Base-by-base conservation (phyloP, 2,113 vertebrate species). In the Nyctereutes procyonoides region DNA sequence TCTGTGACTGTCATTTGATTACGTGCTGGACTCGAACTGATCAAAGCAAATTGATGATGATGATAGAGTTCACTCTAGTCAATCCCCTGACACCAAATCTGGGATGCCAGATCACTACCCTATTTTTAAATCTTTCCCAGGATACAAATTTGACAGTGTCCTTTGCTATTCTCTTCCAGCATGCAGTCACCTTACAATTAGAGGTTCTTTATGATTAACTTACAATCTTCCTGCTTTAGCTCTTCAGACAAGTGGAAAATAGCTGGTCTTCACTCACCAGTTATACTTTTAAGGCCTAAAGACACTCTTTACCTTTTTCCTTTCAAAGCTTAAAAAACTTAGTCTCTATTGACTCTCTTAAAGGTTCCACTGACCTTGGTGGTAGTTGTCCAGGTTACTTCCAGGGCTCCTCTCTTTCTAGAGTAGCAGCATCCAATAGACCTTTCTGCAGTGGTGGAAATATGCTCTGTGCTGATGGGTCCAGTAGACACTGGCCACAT, bases 61-160 rank as follows among this genome's bases (percentile, higher is more conserved):
- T 88, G 62, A 51, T 35, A 60, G 79, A 82, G 53, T 53, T 94
- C 43, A 56, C 63, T 67, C 81, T 80, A 73, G 84, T 76, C n/a
- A 83, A 55, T 69, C 20, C 28, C 28, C 56, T 51, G 53, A 2
- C 69, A 69, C 16, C 19, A 55, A 93, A 60, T 82, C 10, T 22
- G 10, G 76, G 38, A 69, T 88, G 55, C 89, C 13, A 32, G 67
- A 16, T 73, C 69, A 13, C 63, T 73, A 17, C 19, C n/a, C 24
- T 94, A 79, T 91, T 95, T 95, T 85, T 32, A 94, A 80, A 74
- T 83, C 38, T 90, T 90, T 87, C 62, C 65, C 43, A 65, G 82
- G 58, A 88, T 95, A 88, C 56, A 73, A 76, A 93, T 85, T 93
- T 89, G 73, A 81, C 28, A 85, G 19, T 73, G 26, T 88, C 91